Conservation (phyloP, 2,888 invertebrate genomes). For the Colostygia pectinataria region DNA sequence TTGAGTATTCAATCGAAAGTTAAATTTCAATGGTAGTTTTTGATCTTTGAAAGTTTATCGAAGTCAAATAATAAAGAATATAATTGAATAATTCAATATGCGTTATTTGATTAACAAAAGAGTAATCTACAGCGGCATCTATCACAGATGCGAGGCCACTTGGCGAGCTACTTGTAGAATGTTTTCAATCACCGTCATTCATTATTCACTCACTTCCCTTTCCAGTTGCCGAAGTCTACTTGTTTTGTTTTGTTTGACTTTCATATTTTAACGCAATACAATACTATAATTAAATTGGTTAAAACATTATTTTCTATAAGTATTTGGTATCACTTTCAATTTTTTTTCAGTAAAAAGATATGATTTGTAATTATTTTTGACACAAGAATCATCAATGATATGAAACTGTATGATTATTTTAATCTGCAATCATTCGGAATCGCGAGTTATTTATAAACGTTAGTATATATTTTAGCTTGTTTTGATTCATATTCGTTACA, state of each 20-base stretch:
- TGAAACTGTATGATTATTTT: no score
- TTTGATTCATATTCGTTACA: no score
- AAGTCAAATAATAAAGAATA: slow-evolving; percentile 74
- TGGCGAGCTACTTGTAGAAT: slow-evolving; percentile 51
- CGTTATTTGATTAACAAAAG: slow-evolving; percentile 80
- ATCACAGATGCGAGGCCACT: slow-evolving; percentile 75
- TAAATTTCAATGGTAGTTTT: slow-evolving; percentile 21
- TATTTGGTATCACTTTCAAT: no score
- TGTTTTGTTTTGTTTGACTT: slow-evolving; percentile 79
- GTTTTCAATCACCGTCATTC: slow-evolving; percentile 80
- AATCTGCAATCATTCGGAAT: no score
- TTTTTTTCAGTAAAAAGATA: no score
- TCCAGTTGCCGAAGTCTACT: slow-evolving; percentile 72
- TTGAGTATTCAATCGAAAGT: slow-evolving; percentile 24
- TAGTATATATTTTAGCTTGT: no score
- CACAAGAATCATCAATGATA: no score
- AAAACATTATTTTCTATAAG: no score
- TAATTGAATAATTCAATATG: slow-evolving; percentile 80
- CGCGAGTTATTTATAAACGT: no score
- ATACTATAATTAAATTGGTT: slow-evolving; percentile 68
- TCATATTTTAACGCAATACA: slow-evolving; percentile 72
- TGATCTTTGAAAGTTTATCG: slow-evolving; percentile 32
- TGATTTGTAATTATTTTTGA: no score
- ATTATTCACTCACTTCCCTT: slow-evolving; percentile 80
- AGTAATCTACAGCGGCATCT: slow-evolving; percentile 81